Conservation (phyloP, 2,888 invertebrate genomes). For the Glyphotaelius pellucidus region DNA sequence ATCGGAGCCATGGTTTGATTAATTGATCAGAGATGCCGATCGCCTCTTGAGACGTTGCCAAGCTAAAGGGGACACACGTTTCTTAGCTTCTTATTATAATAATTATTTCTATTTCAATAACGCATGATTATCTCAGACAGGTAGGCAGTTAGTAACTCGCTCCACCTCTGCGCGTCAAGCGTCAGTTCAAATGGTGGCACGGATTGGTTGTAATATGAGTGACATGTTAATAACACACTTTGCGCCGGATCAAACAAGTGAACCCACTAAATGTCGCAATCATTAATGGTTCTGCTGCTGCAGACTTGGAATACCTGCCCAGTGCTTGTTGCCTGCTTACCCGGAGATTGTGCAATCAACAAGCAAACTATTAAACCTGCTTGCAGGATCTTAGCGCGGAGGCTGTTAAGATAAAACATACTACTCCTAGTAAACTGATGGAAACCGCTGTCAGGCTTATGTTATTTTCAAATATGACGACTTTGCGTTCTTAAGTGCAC, state of each 20-base stretch:
- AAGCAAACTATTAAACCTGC: not conserved
- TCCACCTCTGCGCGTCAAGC: conserved; percentile 7
- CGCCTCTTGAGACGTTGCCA: not conserved
- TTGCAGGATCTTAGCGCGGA: not conserved
- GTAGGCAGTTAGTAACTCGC: not conserved
- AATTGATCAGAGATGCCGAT: conserved; percentile 2
- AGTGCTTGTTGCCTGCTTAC: not conserved
- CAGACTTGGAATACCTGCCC: not conserved
- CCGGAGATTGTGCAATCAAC: not conserved
- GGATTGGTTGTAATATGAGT: conserved; percentile 17
- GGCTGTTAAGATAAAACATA: conserved; percentile 16
- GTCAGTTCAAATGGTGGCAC: not conserved
- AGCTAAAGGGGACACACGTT: not conserved
- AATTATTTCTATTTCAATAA: not conserved
- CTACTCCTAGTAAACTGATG: not conserved
- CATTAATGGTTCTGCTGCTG: conserved; percentile 11
- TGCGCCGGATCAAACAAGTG: conserved; percentile 23
- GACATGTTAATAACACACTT: conserved; percentile 29
- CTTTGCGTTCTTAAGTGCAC: not conserved
- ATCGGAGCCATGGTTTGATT: not conserved
- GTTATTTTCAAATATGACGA: not conserved
- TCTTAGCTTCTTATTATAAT: not conserved
- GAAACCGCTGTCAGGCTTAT: conserved; percentile 11
- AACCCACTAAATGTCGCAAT: conserved; percentile 28
- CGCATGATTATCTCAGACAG: not conserved